A percentile compares a stretch with the other conserved stretches of the same genome.
These are phyloP conservation scores for Erynnis tages DNA, from an alignment of 2,888 invertebrate genomes.

Conservation along the genomic window DNA sequence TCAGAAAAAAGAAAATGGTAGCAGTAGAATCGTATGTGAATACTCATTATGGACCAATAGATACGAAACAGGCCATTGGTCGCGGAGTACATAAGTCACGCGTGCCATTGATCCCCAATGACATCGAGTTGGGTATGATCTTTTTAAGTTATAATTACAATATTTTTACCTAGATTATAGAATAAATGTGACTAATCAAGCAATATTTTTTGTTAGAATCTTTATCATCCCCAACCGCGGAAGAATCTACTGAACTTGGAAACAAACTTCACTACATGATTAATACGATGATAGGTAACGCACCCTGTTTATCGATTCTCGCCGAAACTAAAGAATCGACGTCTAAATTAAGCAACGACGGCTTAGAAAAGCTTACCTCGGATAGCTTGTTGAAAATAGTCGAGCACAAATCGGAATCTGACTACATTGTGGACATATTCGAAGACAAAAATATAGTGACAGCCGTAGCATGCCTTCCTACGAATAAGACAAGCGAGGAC, in stretches of 20 bases:
- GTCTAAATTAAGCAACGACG: conserved; percentile 34
- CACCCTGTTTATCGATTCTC: conserved; percentile 39
- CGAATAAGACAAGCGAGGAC: conserved; percentile 30
- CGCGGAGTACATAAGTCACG: conserved; percentile 42
- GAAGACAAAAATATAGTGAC: conserved; percentile 52
- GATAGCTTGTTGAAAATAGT: conserved; percentile 36
- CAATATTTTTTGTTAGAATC: no score
- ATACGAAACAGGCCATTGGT: conserved; percentile 31
- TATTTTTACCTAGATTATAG: not conserved
- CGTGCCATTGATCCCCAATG: conserved; percentile 52
- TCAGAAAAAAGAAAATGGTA: conserved; percentile 53
- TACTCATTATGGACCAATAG: conserved; percentile 45
- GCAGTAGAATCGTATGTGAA: conserved; percentile 60
- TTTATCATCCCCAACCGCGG: conserved; percentile 41
- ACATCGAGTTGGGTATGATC: conserved; percentile 50
- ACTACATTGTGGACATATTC: conserved; percentile 48
- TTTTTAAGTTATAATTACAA: not conserved
- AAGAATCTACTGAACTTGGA: conserved; percentile 49
- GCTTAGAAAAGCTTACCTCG: conserved; percentile 30
- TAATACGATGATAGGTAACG: conserved; percentile 42
- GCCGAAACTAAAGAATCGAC: conserved; percentile 42
- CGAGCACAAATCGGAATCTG: conserved; percentile 44
- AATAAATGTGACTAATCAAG: conserved; percentile 11
- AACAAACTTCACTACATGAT: conserved; percentile 53
- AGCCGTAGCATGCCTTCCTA: conserved; percentile 43